Evolutionary conservation across 2,797 vertebrate genomes (phyloP), one percentile per base, ranked within the genome.

Genomic region (Sebastes nivosus): DNA sequence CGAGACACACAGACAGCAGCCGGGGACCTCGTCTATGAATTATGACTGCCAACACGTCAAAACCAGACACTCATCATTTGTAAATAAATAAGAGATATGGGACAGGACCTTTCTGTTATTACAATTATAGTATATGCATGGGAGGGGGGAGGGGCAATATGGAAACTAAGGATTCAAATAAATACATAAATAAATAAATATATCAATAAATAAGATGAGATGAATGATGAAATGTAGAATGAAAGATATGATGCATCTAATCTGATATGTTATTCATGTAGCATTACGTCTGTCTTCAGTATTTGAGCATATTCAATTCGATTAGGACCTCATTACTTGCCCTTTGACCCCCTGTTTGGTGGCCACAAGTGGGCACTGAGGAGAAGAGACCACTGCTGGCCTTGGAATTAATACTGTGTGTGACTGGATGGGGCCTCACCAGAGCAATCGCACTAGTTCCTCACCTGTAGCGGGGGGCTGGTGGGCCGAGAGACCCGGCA

Each of bases 381-480:
- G 67, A 79, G 69, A 57, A 75, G 77, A 75, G 71, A 86, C 77
- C 75, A 69, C 74, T 73, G 60, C 42, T 60, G 81, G 89, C 84
- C 88, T 64, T 70, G n/a, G 65, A 81, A 81, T 59, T 55, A 76
- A 80, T 42, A 72, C 59, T 84, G 74, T 73, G 86, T 90, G 79
- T 86, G 78, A 80, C 72, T 65, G 66, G 16, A 57, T 50, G 42
- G 81, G 78, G 73, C 91, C 91, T 97, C 96, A 99, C 98, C 98
- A 99, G 92, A 99, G 98, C 96, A 99, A 98, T 96, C 97, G 96
- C 95, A 99, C 98, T 95, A 99, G 96, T 99, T 99, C 98, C 99
- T 99, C 98, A 99, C 98, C 99, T 99, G 98, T 97, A 89, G 98
- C 97, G 71, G 97, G 98, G 85, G 98, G 98, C 94, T 99, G 98